Evolutionary conservation across 2,113 vertebrate species (phyloP), one percentile per base, ranked within the genome.

Genomic region (Prionailurus bengalensis): DNA sequence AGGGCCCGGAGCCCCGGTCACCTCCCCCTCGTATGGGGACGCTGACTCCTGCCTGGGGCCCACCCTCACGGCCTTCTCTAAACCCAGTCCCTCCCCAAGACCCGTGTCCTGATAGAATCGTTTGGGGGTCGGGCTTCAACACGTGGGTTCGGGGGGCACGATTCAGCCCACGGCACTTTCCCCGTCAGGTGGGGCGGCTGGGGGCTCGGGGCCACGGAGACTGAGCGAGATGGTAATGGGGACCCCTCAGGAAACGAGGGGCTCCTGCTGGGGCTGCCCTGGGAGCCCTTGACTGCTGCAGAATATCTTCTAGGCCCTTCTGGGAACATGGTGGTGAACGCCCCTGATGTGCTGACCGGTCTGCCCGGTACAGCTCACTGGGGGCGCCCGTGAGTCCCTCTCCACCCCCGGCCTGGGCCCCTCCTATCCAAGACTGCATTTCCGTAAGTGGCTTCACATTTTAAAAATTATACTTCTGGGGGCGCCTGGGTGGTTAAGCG

Each of bases 301-400:
- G 91, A 58, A 23, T 15, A 19, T 84, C n/a, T 65, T 45, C 27
- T 1, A 14, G 53, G 53, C 48, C 66, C 36, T 61, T 94, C 87
- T 21, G 36, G 80, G 36, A 63, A 23, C 29, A 0, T 42, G 84
- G 10, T 5, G 1, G 11, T 25, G 86, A 42, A 14, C 45, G 48
- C 5, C 4, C 51, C 61, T 31, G 53, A 5, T 23, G 36, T 7
- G 55, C 14, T 19, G 33, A 27, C 7, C 1, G 7, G 58, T 53
- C 21, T 0, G 0, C 21, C 63, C 3, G 51, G 33, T 15, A 53
- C 31, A 19, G 4, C 17, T 58, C 74, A 17, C 0, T 61, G 65
- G 7, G 13, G 76, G 12, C 1, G 1, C 25, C 33, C 6, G 6
- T 33, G 45, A 51, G 12, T 23, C 51, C 70, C 53, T 65, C 63